Evolutionary conservation across 2,113 vertebrate species (phyloP).

Genomic region (Carassius gibelio): DNA sequence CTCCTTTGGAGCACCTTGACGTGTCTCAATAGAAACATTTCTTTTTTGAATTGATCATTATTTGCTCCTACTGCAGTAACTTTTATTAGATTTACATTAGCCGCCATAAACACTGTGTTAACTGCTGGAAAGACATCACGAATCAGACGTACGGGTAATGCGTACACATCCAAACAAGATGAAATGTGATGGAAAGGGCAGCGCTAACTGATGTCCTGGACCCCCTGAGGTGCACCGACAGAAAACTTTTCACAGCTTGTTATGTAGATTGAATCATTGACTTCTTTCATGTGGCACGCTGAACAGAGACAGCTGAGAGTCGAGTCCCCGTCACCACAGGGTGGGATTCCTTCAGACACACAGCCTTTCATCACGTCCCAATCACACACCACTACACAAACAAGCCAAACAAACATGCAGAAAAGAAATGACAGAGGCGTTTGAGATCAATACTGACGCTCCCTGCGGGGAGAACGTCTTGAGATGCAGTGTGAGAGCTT

Average conservation of each 20-base stretch:
- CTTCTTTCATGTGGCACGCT: constrained; percentile 22
- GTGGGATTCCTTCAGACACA: constrained; percentile 37
- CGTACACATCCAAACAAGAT: constrained; percentile 5
- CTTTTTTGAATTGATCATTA: not conserved
- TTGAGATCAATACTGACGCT: constrained; percentile 16
- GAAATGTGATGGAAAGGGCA: constrained; percentile 12
- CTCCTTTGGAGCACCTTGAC: not conserved
- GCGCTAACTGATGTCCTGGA: constrained; percentile 32
- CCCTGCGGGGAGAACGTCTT: not conserved
- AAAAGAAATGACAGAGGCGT: constrained; percentile 18
- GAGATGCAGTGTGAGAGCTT: not conserved
- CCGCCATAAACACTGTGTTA: not conserved
- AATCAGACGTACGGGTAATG: constrained; percentile 1
- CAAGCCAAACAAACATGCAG: not conserved
- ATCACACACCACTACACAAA: constrained; percentile 20
- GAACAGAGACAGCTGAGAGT: constrained; percentile 34
- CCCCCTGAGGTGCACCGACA: constrained; percentile 26
- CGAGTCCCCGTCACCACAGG: not conserved
- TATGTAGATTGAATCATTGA: constrained; percentile 37
- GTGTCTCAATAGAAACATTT: not conserved
- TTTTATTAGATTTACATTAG: not conserved
- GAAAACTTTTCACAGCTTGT: constrained; percentile 45
- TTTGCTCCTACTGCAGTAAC: not conserved
- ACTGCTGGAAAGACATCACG: not conserved
- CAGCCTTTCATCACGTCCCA: constrained; percentile 42